Evolutionary conservation across 2,113 vertebrate species (phyloP).

Genomic region (Erythrocercus mccallii): DNA sequence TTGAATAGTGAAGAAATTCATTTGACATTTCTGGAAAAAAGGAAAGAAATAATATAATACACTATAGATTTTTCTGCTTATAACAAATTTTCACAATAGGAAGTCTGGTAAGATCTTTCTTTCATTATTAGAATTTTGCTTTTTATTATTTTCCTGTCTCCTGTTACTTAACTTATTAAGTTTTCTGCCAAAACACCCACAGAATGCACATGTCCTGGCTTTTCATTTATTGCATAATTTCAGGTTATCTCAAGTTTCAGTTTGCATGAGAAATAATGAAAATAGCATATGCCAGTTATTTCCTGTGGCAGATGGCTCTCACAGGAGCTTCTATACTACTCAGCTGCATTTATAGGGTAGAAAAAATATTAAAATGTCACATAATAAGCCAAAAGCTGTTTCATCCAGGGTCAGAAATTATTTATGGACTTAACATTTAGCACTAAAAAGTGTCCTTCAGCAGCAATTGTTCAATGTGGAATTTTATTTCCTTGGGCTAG

Average conservation of each 20-base stretch:
- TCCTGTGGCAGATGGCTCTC: neutral
- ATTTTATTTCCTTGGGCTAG: neutral
- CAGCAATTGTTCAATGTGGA: neutral
- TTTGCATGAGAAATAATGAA: conserved; percentile 28
- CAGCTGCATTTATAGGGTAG: neutral
- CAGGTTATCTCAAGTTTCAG: neutral
- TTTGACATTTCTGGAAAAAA: conserved; percentile 6
- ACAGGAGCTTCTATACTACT: neutral
- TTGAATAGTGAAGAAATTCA: neutral
- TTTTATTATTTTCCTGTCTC: neutral
- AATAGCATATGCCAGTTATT: conserved; percentile 10
- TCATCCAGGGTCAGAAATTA: conserved; percentile 41
- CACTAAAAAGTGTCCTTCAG: neutral
- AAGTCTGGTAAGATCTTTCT: neutral
- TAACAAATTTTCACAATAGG: neutral
- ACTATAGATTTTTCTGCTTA: neutral
- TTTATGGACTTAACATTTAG: conserved; percentile 57
- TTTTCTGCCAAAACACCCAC: neutral
- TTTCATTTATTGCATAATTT: conserved; percentile 35
- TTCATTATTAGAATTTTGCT: neutral
- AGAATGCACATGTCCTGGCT: neutral
- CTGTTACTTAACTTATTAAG: neutral
- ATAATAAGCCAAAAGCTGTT: conserved; percentile 36
- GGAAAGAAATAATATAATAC: neutral
- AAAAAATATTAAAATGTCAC: conserved; percentile 29